Percentiles rank a stretch among this genome's conserved stretches.
phyloP scores from a whole-genome alignment of 1,140 invertebrate genomes.

The Carposina sasakii region DNA sequence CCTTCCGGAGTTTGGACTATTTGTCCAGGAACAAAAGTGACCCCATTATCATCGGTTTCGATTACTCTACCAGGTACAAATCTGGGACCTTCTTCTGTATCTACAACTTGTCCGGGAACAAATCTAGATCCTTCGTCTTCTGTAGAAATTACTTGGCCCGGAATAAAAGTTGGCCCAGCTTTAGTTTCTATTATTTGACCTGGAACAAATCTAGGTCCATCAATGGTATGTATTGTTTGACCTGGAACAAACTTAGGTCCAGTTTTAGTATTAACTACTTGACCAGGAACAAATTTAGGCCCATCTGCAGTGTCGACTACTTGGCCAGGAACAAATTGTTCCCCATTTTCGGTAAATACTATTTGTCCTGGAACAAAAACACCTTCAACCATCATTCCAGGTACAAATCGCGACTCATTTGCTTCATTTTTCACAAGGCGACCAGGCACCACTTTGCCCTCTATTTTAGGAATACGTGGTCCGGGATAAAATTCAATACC shows the following conservation, averaged over 20 bases:
- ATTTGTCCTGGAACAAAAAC: constrained; percentile 82
- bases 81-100: constrained; percentile 79
- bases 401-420: constrained; percentile 78
- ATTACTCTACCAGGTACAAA: constrained; percentile 83
- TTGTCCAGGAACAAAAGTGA: constrained; percentile 81
- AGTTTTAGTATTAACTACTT: constrained; percentile 79
- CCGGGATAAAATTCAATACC: constrained; percentile 82
- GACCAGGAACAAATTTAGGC: constrained; percentile 80
- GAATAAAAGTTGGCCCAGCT: constrained; percentile 81
- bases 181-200: constrained; percentile 83
- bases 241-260: constrained; percentile 82
- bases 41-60: constrained; percentile 77
- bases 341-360: constrained; percentile 78
- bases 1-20: constrained; percentile 82
- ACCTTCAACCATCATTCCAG: constrained; percentile 79
- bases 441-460: constrained; percentile 79
- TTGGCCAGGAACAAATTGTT: constrained; percentile 85
- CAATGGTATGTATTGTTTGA: constrained; percentile 79
- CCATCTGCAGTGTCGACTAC: constrained; percentile 79
- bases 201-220: constrained; percentile 79
- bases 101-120: constrained; percentile 82
- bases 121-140: constrained; percentile 80
- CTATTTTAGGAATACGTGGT: constrained; percentile 52
- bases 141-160: constrained; percentile 82
- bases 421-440: constrained; percentile 76